phyloP scores from a whole-genome alignment of 2,888 invertebrate species.

The Hirtodrosophila trivittata region DNA sequence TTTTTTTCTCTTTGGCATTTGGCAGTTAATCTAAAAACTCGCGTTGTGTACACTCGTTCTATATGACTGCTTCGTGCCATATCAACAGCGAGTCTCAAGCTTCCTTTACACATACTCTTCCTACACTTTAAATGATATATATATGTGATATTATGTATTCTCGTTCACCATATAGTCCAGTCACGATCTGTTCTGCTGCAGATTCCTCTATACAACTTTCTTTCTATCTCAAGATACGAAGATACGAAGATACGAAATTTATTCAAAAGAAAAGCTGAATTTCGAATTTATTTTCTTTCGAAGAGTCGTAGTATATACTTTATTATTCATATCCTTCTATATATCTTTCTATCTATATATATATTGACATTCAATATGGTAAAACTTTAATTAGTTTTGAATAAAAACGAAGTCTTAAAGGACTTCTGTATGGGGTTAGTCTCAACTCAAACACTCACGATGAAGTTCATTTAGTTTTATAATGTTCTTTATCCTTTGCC shows the following conservation, averaged over 20 bases:
- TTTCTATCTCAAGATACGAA: too few species aligned
- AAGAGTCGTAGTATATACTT: too few species aligned
- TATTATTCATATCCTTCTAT: neutral
- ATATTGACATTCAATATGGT: too few species aligned
- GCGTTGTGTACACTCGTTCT: slow-evolving; percentile 24
- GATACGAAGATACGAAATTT: too few species aligned
- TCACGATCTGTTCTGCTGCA: slow-evolving; percentile 12
- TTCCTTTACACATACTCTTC: neutral
- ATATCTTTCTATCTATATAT: neutral
- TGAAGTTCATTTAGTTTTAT: too few species aligned
- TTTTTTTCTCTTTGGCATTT: slow-evolving; percentile 1
- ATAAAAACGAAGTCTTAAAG: too few species aligned
- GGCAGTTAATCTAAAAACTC: slow-evolving; percentile 73
- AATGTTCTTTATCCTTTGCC: slow-evolving; percentile 7
- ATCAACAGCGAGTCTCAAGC: slow-evolving; percentile 59
- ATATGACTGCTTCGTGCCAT: slow-evolving; percentile 63
- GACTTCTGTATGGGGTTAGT: too few species aligned
- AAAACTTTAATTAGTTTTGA: too few species aligned
- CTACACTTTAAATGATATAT: slow-evolving; percentile 34
- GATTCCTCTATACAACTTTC: neutral
- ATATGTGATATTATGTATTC: slow-evolving; percentile 47
- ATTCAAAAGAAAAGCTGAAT: too few species aligned
- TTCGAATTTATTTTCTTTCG: too few species aligned
- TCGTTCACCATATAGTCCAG: neutral
- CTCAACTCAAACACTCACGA: too few species aligned